Evolutionary conservation across 1,140 invertebrate species (phyloP).

Genomic region (Bilobella aurantiaca): DNA sequence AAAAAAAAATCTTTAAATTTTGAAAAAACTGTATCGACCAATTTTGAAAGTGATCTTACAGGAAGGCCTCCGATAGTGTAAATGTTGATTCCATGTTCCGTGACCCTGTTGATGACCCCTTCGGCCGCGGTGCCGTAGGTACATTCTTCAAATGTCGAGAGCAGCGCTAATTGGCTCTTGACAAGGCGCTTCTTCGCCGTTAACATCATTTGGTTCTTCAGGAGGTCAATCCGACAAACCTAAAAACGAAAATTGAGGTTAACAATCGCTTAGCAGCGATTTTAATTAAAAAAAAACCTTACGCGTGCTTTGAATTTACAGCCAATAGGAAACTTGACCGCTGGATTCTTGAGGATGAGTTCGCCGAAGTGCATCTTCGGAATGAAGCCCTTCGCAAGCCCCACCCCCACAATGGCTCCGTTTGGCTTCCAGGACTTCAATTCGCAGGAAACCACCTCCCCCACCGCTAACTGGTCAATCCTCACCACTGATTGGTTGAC

Average conservation of each 20-base stretch:
- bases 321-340: conserved; percentile 48
- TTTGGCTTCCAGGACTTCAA: conserved; percentile 38
- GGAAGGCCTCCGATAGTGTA: conserved; percentile 21
- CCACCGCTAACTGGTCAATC: conserved; percentile 44
- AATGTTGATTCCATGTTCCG: conserved; percentile 26
- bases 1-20: neutral
- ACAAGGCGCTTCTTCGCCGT: conserved; percentile 30
- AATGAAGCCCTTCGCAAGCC: conserved; percentile 48
- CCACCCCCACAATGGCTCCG: conserved; percentile 46
- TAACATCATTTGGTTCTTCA: conserved; percentile 17
- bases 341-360: conserved; percentile 40
- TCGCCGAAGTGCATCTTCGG: conserved; percentile 45
- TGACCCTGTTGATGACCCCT: conserved; percentile 20
- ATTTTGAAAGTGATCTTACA: conserved; percentile 15
- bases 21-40: no score
- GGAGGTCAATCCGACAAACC: conserved; percentile 22
- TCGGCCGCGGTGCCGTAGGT: conserved; percentile 16
- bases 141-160: conserved; percentile 16
- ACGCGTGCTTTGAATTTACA: conserved; percentile 47
- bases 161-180: conserved; percentile 16
- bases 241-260: neutral
- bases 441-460: conserved; percentile 44
- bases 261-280: neutral
- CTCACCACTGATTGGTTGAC: conserved; percentile 45
- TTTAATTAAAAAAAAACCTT: neutral